A percentile compares a stretch with the other conserved stretches of the same genome.
Conservation (phyloP, 2,113 vertebrate genomes). For the Zosterops hypoxanthus region DNA sequence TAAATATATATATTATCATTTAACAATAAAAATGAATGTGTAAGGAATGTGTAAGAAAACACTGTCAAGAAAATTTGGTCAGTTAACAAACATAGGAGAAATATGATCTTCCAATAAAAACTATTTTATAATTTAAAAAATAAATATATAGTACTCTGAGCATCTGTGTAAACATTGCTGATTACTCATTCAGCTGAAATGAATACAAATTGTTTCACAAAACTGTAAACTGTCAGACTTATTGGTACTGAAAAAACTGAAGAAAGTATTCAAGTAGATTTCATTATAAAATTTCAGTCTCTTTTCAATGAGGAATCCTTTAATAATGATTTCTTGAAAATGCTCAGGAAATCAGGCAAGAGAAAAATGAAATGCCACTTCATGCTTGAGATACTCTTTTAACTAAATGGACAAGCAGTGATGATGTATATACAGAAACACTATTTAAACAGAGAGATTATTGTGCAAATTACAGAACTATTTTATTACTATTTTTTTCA, state of each 20-base stretch:
- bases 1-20: neutral
- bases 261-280: neutral
- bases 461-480: neutral
- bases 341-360: neutral
- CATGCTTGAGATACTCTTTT: neutral
- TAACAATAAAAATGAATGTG: neutral
- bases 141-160: neutral
- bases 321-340: neutral
- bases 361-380: conserved; percentile 6
- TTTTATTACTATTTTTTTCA: neutral
- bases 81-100: neutral
- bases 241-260: neutral
- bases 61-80: neutral
- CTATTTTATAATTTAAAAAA: neutral
- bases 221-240: neutral
- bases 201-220: neutral
- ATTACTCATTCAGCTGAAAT: neutral
- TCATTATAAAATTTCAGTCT: neutral
- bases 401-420: neutral
- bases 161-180: neutral
- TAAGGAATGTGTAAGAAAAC: neutral
- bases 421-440: neutral
- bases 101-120: neutral
- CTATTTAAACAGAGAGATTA: neutral
- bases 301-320: neutral